Base-by-base conservation (phyloP, 2,113 vertebrate species). In the Reinhardtius hippoglossoides region DNA sequence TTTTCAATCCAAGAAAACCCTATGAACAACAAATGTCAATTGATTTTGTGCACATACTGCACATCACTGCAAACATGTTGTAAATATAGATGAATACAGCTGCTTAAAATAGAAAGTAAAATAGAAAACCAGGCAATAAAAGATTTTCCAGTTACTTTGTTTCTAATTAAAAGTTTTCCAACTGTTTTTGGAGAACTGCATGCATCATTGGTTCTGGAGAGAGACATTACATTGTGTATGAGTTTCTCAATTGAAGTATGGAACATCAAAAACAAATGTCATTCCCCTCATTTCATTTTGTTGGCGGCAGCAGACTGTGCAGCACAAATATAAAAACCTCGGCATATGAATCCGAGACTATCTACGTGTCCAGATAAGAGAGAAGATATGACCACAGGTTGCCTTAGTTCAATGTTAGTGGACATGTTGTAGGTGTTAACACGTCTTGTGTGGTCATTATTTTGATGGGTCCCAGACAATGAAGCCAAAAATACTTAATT, bases 401-500 rank as follows among this genome's bases (percentile, higher is more conserved):
- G 37, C 78, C 64, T 80, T 70, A 65, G 64, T 50, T 44, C 66
- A 65, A 18, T 82, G 83, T 76, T 8, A 63, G 55, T 69, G 84
- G 66, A 71, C 74, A 80, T 81, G 48, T 63, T 74, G 60, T 78
- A 82, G 26, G 48, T 54, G 74, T 83, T 63, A 78, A 54, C n/a
- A 69, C 40, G 2, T 73, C 24, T 76, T 31, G 15, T 42, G 40
- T 84, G 54, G 64, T 77, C 60, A 21, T 62, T 72, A 71, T 74
- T 73, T 70, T 54, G n/a, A 4, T 56, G 2, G 64, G 62, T 79
- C 55, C 24, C 9, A 71, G 65, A 87, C 71, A 84, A 82, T 78
- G 57, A 46, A 74, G 67, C 65, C n/a, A 71, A 72, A 81, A 55
- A 55, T 54, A 26, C 55, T 59, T 18, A 27, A 54, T 31, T 71